Evolutionary conservation across 2,113 vertebrate species (phyloP), one percentile per base, ranked within the genome.

Genomic region (Camelus bactrianus): DNA sequence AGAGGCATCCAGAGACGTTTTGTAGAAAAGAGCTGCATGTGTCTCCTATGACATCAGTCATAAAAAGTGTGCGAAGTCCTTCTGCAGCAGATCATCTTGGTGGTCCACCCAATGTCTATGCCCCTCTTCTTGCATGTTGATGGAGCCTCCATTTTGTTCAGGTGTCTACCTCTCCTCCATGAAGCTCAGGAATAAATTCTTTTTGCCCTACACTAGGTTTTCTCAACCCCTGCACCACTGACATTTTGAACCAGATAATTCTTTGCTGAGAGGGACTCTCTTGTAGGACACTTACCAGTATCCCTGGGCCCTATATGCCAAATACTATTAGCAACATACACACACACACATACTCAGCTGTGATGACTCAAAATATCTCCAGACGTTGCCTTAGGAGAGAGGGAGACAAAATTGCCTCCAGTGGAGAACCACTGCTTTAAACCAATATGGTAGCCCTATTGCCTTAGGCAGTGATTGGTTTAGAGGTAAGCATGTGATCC

Each of bases 31-130:
- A 58, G 60, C 42, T 65, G 32, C 0, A 15, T 28, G 1, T 15
- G 38, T 75, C 79, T 95, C 88, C 75, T 62, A 30, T 28, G 48
- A 93, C 72, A 73, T 94, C 91, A 81, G 77, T 76, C 70, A 62
- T 8, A 48, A 83, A 64, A 79, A 73, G 58, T 12, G 17, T 24
- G 17, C 91, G 64, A 52, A 72, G 85, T 35, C 46, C 20, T 56
- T 73, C 69, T 16, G 46, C 2, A 14, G 30, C 48, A 58, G 56
- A 62, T 1, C 8, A 69, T 69, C 16, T 8, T 6, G 20, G 72
- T 3, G 24, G 26, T 24, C 83, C 65, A 28, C 5, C 38, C 70
- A 56, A 30, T 3, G n/a, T 46, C 67, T 0, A 0, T 3, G 48
- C 2, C 4, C 42, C 62, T 9, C 42, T 24, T 12, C 73, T 24